Evolutionary conservation across 1,140 invertebrate species (phyloP).

Genomic region (Bombus consobrinus): DNA sequence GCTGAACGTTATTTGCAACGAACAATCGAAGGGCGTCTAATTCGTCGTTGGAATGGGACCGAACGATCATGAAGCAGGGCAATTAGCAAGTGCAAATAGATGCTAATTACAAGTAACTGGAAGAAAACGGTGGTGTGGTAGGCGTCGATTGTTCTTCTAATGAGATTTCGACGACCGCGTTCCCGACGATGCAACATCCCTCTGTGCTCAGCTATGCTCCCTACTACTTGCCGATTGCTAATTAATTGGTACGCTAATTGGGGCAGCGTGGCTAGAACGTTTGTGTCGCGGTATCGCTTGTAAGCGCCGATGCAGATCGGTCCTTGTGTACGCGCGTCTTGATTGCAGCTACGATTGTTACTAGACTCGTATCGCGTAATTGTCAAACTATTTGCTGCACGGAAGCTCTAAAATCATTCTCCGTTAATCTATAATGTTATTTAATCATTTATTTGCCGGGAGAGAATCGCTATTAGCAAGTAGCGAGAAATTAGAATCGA

Average conservation of each 20-base stretch:
- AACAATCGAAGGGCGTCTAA: not conserved
- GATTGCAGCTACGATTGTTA: conserved; percentile 19
- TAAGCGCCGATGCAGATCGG: no score
- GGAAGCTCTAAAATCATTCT: no score
- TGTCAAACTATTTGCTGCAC: not conserved
- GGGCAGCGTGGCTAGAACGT: conserved; percentile 14
- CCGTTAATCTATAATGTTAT: no score
- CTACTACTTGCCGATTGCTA: conserved; percentile 38
- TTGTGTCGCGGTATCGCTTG: not conserved
- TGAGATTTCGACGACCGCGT: conserved; percentile 58
- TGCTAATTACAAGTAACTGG: conserved; percentile 60
- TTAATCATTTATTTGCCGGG: no score
- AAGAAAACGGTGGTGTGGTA: conserved; percentile 46
- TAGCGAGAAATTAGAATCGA: no score
- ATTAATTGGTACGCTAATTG: conserved; percentile 53
- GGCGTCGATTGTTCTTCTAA: conserved; percentile 63
- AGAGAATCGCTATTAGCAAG: no score
- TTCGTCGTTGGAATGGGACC: not conserved
- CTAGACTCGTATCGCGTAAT: not conserved
- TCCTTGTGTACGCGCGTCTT: conserved; percentile 6
- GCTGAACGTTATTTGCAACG: not conserved
- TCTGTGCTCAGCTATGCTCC: not conserved
- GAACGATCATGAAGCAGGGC: not conserved
- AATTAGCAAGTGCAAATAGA: conserved; percentile 59
- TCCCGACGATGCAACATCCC: not conserved